phyloP scores from a whole-genome alignment of 2,113 vertebrate species.

The Coturnix japonica region DNA sequence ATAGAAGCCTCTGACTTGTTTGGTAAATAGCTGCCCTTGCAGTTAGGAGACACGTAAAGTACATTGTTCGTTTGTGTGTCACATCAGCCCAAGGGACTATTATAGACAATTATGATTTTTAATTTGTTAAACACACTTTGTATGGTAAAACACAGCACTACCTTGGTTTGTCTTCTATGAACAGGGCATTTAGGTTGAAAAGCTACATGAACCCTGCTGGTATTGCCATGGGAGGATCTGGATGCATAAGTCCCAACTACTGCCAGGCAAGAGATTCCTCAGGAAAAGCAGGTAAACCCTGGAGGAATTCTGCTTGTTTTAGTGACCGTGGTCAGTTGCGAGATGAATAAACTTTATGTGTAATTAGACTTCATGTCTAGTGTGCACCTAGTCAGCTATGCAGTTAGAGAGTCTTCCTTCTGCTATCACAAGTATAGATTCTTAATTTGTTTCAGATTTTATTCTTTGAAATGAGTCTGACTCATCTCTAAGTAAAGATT shows the following conservation, averaged over 20 bases:
- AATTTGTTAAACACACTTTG: not conserved
- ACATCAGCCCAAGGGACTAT: not conserved
- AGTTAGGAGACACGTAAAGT: not conserved
- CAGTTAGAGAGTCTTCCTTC: not conserved
- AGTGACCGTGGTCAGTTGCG: not conserved
- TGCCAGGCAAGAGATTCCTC: not conserved
- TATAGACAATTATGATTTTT: not conserved
- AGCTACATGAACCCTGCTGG: not conserved
- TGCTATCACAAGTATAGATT: not conserved
- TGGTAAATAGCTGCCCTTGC: not conserved
- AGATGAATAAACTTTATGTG: not conserved
- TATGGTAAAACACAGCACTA: not conserved
- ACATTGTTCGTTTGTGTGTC: not conserved
- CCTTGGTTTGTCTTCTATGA: not conserved
- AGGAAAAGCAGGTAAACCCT: not conserved
- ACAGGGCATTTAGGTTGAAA: not conserved
- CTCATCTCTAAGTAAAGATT: not conserved
- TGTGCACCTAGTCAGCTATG: too few species aligned
- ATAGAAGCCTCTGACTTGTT: accelerated
- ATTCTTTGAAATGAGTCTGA: not conserved
- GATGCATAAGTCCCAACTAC: not conserved
- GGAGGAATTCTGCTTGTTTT: accelerated
- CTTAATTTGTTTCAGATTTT: not conserved
- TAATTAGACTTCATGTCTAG: not conserved
- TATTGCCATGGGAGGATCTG: not conserved